Evolutionary conservation across 2,888 invertebrate species (phyloP).

Genomic region (Leptarthrus brevirostris): DNA sequence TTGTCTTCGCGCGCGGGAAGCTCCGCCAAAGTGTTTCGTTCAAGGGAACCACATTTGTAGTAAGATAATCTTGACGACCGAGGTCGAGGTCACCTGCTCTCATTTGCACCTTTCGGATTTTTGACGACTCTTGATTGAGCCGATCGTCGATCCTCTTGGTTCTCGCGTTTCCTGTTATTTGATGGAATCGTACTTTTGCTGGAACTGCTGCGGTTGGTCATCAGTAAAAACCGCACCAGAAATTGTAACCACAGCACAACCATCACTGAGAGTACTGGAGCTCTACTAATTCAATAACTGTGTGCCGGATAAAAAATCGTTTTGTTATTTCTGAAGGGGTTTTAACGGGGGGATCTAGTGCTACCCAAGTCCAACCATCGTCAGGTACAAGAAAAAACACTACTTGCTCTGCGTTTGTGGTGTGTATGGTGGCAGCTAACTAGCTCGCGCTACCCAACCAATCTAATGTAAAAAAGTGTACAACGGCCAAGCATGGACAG

Average conservation of each 20-base stretch:
- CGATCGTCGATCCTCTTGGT: no score
- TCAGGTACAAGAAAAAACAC: constrained; percentile 8
- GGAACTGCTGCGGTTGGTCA: background rate
- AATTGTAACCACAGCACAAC: constrained; percentile 32
- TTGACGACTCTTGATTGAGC: no score
- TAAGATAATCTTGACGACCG: background rate
- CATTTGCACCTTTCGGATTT: background rate
- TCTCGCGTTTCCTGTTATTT: constrained; percentile 11
- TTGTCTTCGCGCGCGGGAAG: background rate
- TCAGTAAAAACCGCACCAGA: constrained; percentile 27
- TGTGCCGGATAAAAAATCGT: background rate
- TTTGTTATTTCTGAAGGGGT: no score
- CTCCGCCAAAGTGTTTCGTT: background rate
- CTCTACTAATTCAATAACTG: constrained; percentile 26
- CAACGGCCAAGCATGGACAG: no score
- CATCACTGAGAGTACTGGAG: no score
- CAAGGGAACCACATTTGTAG: background rate
- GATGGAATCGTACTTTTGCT: background rate
- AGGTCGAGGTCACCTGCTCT: constrained; percentile 14
- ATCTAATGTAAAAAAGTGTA: no score
- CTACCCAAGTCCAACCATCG: no score
- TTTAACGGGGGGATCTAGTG: background rate
- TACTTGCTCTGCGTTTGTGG: no score
- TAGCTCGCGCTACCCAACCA: no score
- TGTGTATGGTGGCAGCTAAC: background rate